Conservation (phyloP, 1,140 invertebrate species). For the Trachelipus rathkii region DNA sequence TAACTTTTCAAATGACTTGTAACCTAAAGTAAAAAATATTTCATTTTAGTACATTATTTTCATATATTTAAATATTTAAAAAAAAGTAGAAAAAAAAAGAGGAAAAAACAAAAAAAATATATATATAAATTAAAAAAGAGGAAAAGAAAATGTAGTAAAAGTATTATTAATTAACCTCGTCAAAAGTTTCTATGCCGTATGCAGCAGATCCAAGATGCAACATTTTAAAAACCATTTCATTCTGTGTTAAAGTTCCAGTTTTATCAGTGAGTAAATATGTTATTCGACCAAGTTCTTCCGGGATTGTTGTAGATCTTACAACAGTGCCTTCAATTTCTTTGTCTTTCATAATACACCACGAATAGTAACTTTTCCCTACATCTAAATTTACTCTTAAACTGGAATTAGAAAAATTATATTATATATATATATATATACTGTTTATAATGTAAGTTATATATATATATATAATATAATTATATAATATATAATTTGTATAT, state of each 20-base stretch:
- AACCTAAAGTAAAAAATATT: slow-evolving; percentile 39
- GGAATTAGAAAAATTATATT: slow-evolving; percentile 47
- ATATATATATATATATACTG: too few relatives aligned
- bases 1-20: slow-evolving; percentile 47
- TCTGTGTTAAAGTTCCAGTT: slow-evolving; percentile 97
- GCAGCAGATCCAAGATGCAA: slow-evolving; percentile 85
- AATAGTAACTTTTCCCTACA: slow-evolving; percentile 97
- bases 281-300: slow-evolving; percentile 95
- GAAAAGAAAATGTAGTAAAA: background rate
- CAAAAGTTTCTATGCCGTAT: slow-evolving; percentile 80
- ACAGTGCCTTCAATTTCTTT: slow-evolving; percentile 87
- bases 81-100: background rate
- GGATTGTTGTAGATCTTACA: slow-evolving; percentile 97
- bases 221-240: slow-evolving; percentile 97
- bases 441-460: too few relatives aligned
- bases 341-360: slow-evolving; percentile 93
- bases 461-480: too few relatives aligned
- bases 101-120: too few relatives aligned
- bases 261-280: slow-evolving; percentile 95
- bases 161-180: slow-evolving; percentile 60
- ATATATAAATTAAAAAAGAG: background rate
- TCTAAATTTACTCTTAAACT: slow-evolving; percentile 97
- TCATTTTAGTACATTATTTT: background rate
- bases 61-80: too few relatives aligned
- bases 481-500: too few relatives aligned